Conservation (phyloP, 1,140 invertebrate genomes). For the Chelonus insularis region DNA sequence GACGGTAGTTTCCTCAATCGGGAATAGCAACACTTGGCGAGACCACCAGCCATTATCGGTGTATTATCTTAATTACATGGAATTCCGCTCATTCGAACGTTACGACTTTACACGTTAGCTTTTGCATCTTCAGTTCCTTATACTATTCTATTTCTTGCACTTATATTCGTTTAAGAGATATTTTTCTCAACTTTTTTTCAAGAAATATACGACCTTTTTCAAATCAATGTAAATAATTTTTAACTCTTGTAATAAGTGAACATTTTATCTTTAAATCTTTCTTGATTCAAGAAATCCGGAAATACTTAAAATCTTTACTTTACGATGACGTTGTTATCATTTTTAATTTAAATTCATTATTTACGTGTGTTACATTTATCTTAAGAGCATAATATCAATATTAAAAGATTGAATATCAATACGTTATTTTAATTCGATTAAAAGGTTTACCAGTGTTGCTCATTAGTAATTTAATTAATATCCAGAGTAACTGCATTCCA, state of each 20-base stretch:
- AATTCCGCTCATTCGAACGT: conserved; percentile 16
- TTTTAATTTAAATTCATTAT: not conserved
- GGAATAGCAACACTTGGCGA: conserved; percentile 23
- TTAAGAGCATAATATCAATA: too few species aligned
- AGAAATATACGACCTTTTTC: not conserved
- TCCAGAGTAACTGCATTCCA: too few species aligned
- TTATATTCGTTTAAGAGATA: not conserved
- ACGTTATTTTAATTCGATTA: too few species aligned
- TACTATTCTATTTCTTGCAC: not conserved
- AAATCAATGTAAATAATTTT: too few species aligned
- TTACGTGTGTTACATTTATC: too few species aligned
- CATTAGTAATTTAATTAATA: too few species aligned
- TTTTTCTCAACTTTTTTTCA: not conserved
- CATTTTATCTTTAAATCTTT: too few species aligned
- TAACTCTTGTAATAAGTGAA: too few species aligned
- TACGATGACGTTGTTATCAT: too few species aligned
- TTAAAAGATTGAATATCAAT: too few species aligned
- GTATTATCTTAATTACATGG: conserved; percentile 25
- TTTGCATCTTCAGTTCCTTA: not conserved
- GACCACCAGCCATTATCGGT: conserved; percentile 19
- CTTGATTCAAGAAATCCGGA: not conserved
- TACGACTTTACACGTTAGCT: conserved; percentile 9
- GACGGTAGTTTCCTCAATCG: conserved; percentile 21
- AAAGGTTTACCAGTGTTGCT: too few species aligned
- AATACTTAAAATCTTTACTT: not conserved